These are phyloP conservation scores for Benthochromis sp. DNA, from an alignment of 2,113 vertebrate genomes.

Conservation along the genomic window DNA sequence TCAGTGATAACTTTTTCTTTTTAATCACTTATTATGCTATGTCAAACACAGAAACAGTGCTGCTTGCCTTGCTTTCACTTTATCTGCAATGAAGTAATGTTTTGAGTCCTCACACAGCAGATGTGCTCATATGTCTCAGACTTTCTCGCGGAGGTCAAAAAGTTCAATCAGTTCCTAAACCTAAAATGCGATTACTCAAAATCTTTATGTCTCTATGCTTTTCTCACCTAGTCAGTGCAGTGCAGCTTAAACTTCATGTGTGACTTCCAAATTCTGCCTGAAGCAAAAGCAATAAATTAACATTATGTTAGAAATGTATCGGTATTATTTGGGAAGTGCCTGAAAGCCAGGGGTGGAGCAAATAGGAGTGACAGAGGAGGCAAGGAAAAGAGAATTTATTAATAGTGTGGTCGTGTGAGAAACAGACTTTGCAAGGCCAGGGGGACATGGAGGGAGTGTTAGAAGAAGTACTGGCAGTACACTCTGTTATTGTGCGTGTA, in stretches of 20 bases:
- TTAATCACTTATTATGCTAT: neutral
- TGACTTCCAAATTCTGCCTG: neutral
- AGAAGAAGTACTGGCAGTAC: slow-evolving; percentile 60
- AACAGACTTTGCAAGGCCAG: slow-evolving; percentile 59
- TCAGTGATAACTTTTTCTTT: neutral
- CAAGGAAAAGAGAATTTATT: slow-evolving; percentile 14
- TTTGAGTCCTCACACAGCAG: neutral
- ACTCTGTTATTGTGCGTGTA: slow-evolving; percentile 50
- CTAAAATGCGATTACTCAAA: neutral
- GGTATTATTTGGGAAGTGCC: neutral
- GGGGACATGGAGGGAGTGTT: slow-evolving; percentile 55
- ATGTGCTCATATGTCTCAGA: neutral
- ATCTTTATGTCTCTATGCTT: neutral
- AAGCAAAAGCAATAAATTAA: neutral
- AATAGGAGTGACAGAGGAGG: neutral
- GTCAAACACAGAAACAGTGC: neutral
- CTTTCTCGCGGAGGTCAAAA: neutral
- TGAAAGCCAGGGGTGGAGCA: neutral
- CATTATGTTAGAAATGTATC: neutral
- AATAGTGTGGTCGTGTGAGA: slow-evolving; percentile 49
- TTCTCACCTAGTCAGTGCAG: neutral
- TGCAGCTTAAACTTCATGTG: neutral
- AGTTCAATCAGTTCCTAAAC: neutral
- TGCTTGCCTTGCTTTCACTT: neutral
- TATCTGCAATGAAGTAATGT: neutral